phyloP scores from a whole-genome alignment of 2,797 vertebrate genomes.

The Gymnothorax javanicus region DNA sequence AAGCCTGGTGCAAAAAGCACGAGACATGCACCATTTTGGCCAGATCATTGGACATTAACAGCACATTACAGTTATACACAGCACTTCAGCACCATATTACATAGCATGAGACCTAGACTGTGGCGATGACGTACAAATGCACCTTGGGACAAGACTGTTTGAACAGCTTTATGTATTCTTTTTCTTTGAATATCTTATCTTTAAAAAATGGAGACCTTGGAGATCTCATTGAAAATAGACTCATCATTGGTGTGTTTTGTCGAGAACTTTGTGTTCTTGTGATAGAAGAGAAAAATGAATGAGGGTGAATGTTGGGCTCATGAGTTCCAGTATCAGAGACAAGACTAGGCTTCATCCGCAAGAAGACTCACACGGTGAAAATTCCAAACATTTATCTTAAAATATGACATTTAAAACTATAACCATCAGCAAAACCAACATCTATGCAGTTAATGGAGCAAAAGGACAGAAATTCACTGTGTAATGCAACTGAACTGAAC shows the following conservation, averaged over 20 bases:
- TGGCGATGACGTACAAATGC: conserved; percentile 30
- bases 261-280: conserved; percentile 32
- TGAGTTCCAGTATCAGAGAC: not conserved
- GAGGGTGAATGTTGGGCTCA: not conserved
- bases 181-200: conserved; percentile 25
- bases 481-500: not conserved
- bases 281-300: conserved; percentile 25
- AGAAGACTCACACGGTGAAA: not conserved
- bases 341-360: not conserved
- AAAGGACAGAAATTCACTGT: not conserved
- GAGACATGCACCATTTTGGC: not conserved
- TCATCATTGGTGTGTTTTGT: conserved; percentile 30
- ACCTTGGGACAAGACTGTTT: conserved; percentile 27
- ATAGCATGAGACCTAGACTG: conserved; percentile 4
- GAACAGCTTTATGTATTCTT: conserved; percentile 20
- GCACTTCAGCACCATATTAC: not conserved
- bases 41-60: not conserved
- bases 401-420: not conserved
- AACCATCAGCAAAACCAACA: not conserved
- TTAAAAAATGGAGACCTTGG: conserved; percentile 31
- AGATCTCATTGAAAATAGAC: conserved; percentile 24
- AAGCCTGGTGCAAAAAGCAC: not conserved
- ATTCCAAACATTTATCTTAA: not conserved
- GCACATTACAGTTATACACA: not conserved
- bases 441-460: not conserved